phyloP scores from a whole-genome alignment of 2,888 invertebrate genomes.

The Tanypteryx hageni region DNA sequence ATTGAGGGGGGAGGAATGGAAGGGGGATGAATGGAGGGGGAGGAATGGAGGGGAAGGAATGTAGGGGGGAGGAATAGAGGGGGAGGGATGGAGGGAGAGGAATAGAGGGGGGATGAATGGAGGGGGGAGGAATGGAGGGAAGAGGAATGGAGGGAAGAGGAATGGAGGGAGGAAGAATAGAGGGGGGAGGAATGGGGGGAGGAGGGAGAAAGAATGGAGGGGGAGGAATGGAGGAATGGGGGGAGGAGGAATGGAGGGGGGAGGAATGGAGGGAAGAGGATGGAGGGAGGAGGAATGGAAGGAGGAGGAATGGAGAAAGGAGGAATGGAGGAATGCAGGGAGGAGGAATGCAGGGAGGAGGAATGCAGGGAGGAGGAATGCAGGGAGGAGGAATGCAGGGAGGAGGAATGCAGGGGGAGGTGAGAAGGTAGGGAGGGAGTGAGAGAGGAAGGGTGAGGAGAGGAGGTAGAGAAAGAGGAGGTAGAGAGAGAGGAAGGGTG shows the following conservation, averaged over 20 bases:
- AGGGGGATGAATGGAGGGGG: no score
- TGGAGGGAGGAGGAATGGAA: background rate
- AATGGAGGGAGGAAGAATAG: background rate
- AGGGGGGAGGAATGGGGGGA: background rate
- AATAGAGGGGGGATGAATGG: no score
- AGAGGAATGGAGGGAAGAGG: background rate
- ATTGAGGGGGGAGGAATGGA: no score
- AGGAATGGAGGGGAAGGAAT: no score
- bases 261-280: background rate
- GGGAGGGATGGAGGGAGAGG: no score
- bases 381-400: background rate
- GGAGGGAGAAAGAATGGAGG: background rate
- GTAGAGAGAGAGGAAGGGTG: background rate
- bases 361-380: background rate
- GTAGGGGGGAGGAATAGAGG: no score
- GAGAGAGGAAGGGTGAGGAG: background rate
- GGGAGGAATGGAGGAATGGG: background rate
- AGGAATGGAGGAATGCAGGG: no score
- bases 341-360: background rate
- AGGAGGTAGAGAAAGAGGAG: background rate
- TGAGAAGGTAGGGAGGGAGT: background rate
- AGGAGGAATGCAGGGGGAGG: background rate
- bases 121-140: slow-evolving; percentile 50
- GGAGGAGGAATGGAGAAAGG: background rate
- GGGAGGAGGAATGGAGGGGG: no score